Percentiles rank a stretch among this genome's conserved stretches.
These are phyloP conservation scores for Paedocypris sp. DNA, from an alignment of 2,113 vertebrate species.

Conservation along the genomic window DNA sequence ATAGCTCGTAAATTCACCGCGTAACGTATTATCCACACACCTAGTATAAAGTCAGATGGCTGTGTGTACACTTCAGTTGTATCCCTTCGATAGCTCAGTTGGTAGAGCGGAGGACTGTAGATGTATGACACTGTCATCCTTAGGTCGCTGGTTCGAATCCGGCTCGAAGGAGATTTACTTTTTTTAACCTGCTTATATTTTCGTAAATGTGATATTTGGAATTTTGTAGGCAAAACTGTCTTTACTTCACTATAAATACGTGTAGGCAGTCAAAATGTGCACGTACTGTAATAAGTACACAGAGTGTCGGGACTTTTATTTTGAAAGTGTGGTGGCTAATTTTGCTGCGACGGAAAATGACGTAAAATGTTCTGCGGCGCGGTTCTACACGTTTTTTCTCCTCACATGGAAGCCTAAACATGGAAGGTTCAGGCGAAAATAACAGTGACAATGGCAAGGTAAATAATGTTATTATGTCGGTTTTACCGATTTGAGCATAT, in stretches of 20 bases:
- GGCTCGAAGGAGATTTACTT: conserved; percentile 51
- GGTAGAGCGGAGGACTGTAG: conserved; percentile 85
- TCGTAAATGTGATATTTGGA: no score
- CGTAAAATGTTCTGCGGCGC: neutral
- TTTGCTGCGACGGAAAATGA: neutral
- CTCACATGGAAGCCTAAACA: conserved; percentile 12
- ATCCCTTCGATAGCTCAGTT: conserved; percentile 80
- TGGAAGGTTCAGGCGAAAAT: neutral
- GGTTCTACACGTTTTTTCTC: neutral
- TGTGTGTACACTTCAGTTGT: rapidly evolving
- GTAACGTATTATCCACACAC: no score
- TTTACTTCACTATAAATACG: no score
- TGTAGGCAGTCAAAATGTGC: no score
- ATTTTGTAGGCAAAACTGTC: no score
- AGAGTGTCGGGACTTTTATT: neutral
- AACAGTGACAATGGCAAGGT: neutral
- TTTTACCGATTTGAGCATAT: neutral
- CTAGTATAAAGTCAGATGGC: no score
- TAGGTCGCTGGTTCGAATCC: conserved; percentile 71
- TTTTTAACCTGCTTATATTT: neutral
- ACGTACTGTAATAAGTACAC: no score
- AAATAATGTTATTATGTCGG: neutral
- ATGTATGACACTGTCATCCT: conserved; percentile 31
- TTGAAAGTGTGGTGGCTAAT: neutral
- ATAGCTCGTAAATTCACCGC: no score